Conservation (phyloP, 1,140 invertebrate species). For the Drosophila kikkawai region DNA sequence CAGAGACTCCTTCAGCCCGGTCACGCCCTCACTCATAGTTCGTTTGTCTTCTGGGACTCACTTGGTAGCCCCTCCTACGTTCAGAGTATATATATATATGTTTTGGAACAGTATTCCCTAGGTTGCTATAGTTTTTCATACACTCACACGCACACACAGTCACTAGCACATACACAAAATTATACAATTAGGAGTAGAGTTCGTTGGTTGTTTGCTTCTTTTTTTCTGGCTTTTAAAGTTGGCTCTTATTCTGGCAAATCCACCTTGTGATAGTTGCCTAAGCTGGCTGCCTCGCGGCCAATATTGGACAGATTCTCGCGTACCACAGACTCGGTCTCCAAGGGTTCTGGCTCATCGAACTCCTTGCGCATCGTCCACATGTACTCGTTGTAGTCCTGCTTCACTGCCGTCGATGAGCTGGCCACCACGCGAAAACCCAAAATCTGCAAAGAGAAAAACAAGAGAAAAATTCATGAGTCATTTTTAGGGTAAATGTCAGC, state of each 20-base stretch:
- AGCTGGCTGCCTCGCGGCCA: constrained; percentile 86
- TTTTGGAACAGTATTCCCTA: constrained; percentile 47
- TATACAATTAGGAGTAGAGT: constrained; percentile 48
- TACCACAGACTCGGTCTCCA: constrained; percentile 87
- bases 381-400: constrained; percentile 94
- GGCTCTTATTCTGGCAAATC: constrained; percentile 79
- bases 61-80: constrained; percentile 25
- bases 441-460: constrained; percentile 85
- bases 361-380: constrained; percentile 97
- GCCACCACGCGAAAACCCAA: constrained; percentile 94
- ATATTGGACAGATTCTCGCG: constrained; percentile 88
- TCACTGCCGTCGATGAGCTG: constrained; percentile 92
- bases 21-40: constrained; percentile 72
- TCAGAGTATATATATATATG: constrained; percentile 45
- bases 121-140: constrained; percentile 70
- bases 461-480: constrained; percentile 7
- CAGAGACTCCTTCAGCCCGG: constrained; percentile 55
- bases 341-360: constrained; percentile 92
- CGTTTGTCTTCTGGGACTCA: constrained; percentile 35
- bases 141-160: constrained; percentile 27
- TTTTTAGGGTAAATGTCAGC: neutral
- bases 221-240: constrained; percentile 1
- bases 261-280: constrained; percentile 84
- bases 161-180: constrained; percentile 39
- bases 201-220: constrained; percentile 21